Evolutionary conservation across 1,140 invertebrate species (phyloP), one percentile per base, ranked within the genome.

Genomic region (Aethina tumida): DNA sequence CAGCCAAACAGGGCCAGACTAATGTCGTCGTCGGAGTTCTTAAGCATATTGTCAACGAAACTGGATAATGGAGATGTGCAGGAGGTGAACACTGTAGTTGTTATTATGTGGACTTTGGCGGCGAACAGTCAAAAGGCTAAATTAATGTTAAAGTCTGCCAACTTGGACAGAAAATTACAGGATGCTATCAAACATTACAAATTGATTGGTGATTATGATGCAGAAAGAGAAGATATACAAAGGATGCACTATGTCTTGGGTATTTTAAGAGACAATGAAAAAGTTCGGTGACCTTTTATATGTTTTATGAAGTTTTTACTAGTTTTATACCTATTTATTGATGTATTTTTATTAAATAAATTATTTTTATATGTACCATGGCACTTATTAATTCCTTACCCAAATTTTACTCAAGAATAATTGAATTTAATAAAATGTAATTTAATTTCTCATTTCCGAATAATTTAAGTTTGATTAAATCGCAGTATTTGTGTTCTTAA

Each of bases 41-140:
- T 66, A 18, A 53, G 54, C 39, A 32, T 60, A 15, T 25, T 67
- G 5, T 35, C 43, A 27, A 35, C 35, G 4, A 57, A 59, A 34
- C 37, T 66, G 14, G 36, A 41, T 1, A 48, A 38, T 35, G 58
- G 56, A n/a, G 45, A 16, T 25, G 30, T 35, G 0, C 49, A 56
- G 15, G 64, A 68, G 36, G 59, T 58, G 35, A 46, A 46, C 20
- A 52, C 50, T 28, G 42, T 58, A 7, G 49, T 59, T 15, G 27
- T 51, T 9, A 61, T 60, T 4, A 54, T 64, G 12, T 67, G 64
- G 64, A 42, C 62, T 1, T 41, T 68, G 12, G 50, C 54, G n/a
- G 62, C 64, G 0, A 68, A 68, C 39, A 63, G 52, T 37, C 63
- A 66, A 43, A 61, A 60, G 39, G 62, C 58, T 12, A 68, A 68